phyloP scores from a whole-genome alignment of 2,888 invertebrate genomes.

The Luffia ferchaultella region DNA sequence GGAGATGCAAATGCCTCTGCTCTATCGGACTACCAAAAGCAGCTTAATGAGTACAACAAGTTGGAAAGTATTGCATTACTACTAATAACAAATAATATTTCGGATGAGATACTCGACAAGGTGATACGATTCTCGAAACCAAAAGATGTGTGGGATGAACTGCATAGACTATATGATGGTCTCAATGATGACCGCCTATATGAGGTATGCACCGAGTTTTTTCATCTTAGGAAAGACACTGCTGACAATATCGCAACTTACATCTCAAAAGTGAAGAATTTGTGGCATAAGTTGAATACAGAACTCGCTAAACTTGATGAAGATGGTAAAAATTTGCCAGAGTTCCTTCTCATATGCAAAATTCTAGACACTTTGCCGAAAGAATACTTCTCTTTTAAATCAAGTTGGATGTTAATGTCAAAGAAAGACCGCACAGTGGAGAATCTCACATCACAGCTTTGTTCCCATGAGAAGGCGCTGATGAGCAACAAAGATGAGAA shows the following conservation, averaged over 20 bases:
- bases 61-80: no score
- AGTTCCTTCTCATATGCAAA: not conserved
- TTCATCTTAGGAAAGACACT: not conserved
- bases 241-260: not conserved
- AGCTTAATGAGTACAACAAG: no score
- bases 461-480: slow-evolving; percentile 6
- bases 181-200: not conserved
- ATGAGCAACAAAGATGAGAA: not conserved
- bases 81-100: no score
- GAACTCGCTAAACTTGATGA: not conserved
- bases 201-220: slow-evolving; percentile 1
- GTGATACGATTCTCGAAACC: no score
- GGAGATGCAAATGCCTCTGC: no score
- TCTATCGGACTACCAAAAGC: no score
- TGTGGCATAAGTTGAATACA: not conserved
- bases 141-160: no score
- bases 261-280: not conserved
- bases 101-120: no score
- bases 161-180: no score
- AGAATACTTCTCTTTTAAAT: not conserved
- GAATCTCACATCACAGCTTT: slow-evolving; percentile 3
- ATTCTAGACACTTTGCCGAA: not conserved
- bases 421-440: slow-evolving; percentile 4
- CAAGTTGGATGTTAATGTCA: slow-evolving; percentile 6
- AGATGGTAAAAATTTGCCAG: not conserved